Base-by-base conservation (phyloP, 2,888 invertebrate genomes). In the Lissonota sp. region DNA sequence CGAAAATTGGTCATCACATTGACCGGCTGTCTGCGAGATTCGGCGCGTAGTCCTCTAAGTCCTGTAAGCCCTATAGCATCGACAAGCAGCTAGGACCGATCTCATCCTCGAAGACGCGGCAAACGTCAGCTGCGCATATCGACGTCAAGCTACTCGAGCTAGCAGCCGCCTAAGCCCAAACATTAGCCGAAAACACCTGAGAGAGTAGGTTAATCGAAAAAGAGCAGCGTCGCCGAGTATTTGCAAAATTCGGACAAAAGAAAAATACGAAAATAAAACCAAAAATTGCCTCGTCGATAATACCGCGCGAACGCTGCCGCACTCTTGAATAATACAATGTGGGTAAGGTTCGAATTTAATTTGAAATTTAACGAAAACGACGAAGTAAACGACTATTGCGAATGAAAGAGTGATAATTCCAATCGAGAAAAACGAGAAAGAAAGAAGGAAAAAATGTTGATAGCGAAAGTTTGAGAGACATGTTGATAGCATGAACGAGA, bases 81-180 rank as follows among this genome's bases (percentile, higher is more conserved):
- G 90, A 97, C 97, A 91, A 97, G 97, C 95, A 98, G 98, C 97
- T 97, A 97, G 97, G 95, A 94, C 95, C 95, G 94, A 93, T 94
- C 94, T 93, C 94, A 94, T 92, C 94, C 93, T 94, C 92, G 88
- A 88, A 90, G 91, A 88, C 91, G 91, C 89, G 88, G 91, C 88
- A 91, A 91, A 87, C 91, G 90, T 87, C 90, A 89, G 89, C 91
- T 90, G 88, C 91, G 90, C 89, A 90, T 91, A 87, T 91, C 91
- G 86, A 90, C 88, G 86, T 91, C 92, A 83, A 92, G 91, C 88
- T 88, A 90, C 84, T 90, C 90, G 82, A 92, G 92, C 92, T 92
- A 92, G 92, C 92, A 90, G 91, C 89, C 87, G 90, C 90, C 90
- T 89, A 84, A 88, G 87, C 53, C 46, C 75, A 75, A 67, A 53